phyloP scores from a whole-genome alignment of 2,113 vertebrate genomes.

The Cavia aperea region DNA sequence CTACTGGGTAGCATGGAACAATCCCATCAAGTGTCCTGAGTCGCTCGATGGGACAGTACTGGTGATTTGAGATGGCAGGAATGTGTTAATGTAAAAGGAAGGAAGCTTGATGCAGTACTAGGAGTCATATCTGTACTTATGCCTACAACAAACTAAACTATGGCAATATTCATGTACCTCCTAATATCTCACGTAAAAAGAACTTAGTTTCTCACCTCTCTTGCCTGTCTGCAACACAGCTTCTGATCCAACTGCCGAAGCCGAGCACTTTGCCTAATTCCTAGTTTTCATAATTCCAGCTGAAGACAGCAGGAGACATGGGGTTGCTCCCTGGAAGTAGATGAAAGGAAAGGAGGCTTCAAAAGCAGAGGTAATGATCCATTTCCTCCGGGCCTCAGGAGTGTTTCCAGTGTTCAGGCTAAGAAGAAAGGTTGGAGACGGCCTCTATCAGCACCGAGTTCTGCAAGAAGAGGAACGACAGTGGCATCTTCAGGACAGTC shows the following conservation, averaged over 20 bases:
- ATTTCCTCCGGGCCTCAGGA: background rate
- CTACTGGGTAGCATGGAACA: background rate
- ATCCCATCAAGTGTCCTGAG: background rate
- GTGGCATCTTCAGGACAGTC: conserved; percentile 65
- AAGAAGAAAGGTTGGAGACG: too few species aligned
- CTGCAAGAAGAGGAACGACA: conserved; percentile 36
- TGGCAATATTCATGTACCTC: background rate
- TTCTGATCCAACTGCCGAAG: background rate
- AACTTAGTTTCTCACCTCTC: background rate
- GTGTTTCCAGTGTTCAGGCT: background rate
- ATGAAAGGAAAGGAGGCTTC: background rate
- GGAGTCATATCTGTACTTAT: background rate
- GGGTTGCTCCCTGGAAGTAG: background rate
- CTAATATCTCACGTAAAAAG: background rate
- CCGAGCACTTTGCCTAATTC: background rate
- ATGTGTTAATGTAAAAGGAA: background rate
- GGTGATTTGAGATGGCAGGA: background rate
- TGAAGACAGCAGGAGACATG: background rate
- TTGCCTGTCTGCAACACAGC: background rate
- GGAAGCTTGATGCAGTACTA: background rate
- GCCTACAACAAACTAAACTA: background rate
- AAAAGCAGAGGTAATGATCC: background rate
- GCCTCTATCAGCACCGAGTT: fast-evolving
- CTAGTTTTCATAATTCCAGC: background rate
- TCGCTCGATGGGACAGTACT: background rate